These are phyloP conservation scores for Naso thynnoides DNA, from an alignment of 2,797 vertebrate genomes.

Conservation along the genomic window DNA sequence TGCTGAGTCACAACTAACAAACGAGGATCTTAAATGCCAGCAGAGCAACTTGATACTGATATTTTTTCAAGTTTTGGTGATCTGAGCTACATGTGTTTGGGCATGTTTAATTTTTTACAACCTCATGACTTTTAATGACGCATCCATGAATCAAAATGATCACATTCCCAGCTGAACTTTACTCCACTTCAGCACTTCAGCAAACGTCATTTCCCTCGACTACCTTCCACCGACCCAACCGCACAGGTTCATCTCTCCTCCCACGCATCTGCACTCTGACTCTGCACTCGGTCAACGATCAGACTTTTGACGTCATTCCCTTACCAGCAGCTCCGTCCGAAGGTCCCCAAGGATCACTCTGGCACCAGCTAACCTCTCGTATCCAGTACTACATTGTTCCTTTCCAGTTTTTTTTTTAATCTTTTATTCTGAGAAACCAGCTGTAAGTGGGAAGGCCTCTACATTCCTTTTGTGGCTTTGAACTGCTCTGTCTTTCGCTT, in stretches of 20 bases:
- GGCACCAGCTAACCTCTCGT: slow-evolving; percentile 39
- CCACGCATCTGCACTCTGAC: slow-evolving; percentile 37
- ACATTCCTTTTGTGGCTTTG: slow-evolving; percentile 72
- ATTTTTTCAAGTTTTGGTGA: neutral
- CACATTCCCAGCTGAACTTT: slow-evolving; percentile 7
- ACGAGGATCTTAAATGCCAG: neutral
- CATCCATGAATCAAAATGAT: neutral
- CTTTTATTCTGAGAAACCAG: slow-evolving; percentile 43
- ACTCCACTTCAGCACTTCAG: neutral
- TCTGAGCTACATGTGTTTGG: neutral
- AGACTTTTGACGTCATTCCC: slow-evolving; percentile 59
- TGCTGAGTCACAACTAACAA: neutral
- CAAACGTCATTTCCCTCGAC: slow-evolving; percentile 7
- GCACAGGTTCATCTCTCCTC: slow-evolving; percentile 37
- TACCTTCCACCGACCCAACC: slow-evolving; percentile 12
- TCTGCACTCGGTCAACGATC: slow-evolving; percentile 11
- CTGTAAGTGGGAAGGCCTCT: slow-evolving; percentile 55
- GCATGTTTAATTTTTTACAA: neutral
- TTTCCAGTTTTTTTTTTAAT: slow-evolving; percentile 7
- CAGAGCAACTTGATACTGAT: neutral
- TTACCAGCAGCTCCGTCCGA: slow-evolving; percentile 39
- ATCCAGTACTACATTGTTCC: slow-evolving; percentile 46
- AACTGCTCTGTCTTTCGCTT: slow-evolving; percentile 47
- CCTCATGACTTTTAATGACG: neutral
- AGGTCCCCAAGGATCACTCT: slow-evolving; percentile 54